Conservation (phyloP, 2,888 invertebrate species). For the Drosophila anomalipes region DNA sequence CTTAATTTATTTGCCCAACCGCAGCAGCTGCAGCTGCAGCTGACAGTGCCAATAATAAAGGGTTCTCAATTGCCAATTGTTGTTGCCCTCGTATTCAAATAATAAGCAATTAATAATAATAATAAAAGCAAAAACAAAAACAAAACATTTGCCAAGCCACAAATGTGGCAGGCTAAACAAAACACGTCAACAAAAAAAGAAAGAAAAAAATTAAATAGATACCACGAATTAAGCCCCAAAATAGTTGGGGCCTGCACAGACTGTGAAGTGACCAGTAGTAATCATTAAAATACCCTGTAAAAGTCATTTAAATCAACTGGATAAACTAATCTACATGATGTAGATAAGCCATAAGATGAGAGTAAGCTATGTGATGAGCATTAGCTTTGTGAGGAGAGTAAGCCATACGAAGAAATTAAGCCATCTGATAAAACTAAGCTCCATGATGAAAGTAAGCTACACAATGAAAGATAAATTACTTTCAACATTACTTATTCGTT, state of each 20-base stretch:
- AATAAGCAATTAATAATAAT: conserved; percentile 68
- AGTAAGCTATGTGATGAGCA: background rate
- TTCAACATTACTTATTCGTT: no score
- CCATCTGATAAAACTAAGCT: background rate
- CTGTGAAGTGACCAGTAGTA: background rate
- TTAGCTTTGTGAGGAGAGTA: background rate
- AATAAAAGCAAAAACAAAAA: conserved; percentile 44
- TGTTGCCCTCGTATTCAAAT: conserved; percentile 50
- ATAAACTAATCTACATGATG: background rate
- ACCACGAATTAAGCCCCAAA: conserved; percentile 19
- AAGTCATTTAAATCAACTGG: background rate
- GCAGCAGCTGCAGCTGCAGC: conserved; percentile 52
- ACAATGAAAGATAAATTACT: background rate
- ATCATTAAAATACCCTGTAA: background rate
- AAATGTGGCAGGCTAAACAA: conserved; percentile 45
- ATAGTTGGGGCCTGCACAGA: background rate
- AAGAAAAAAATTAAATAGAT: background rate
- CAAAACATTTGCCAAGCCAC: conserved; percentile 52
- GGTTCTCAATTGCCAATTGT: conserved; percentile 23
- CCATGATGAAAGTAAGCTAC: background rate
- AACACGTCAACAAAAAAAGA: conserved; percentile 20
- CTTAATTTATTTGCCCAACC: conserved; percentile 64
- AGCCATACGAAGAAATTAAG: background rate
- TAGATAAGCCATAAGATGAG: background rate
- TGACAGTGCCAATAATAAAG: conserved; percentile 45